These are phyloP conservation scores for Allobates femoralis DNA, from an alignment of 2,797 vertebrate species.

Conservation along the genomic window DNA sequence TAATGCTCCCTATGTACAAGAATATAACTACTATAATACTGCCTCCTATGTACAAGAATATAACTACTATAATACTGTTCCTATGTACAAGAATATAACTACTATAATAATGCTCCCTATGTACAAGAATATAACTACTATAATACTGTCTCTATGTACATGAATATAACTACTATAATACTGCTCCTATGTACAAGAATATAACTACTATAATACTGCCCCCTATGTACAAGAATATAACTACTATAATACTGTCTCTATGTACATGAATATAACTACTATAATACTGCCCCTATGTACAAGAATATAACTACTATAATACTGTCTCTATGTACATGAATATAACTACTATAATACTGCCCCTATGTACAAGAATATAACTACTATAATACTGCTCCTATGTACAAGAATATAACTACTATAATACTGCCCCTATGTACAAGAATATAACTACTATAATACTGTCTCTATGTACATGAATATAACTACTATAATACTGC, in stretches of 20 bases:
- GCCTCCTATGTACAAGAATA: too few relatives aligned
- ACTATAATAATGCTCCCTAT: too few relatives aligned
- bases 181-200: background rate
- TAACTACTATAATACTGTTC: too few relatives aligned
- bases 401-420: background rate
- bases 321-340: background rate
- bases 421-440: background rate
- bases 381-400: slow-evolving; percentile 1
- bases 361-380: background rate
- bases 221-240: background rate
- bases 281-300: background rate
- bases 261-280: background rate
- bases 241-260: background rate
- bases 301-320: slow-evolving; percentile 3
- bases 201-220: background rate
- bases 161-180: background rate
- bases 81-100: too few relatives aligned
- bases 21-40: too few relatives aligned
- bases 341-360: background rate
- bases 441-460: slow-evolving; percentile 5
- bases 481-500: background rate
- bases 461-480: background rate
- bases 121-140: too few relatives aligned
- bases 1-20: too few relatives aligned
- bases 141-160: background rate